Evolutionary conservation across 2,888 invertebrate genomes (phyloP).

Genomic region (Melanotus villosus): DNA sequence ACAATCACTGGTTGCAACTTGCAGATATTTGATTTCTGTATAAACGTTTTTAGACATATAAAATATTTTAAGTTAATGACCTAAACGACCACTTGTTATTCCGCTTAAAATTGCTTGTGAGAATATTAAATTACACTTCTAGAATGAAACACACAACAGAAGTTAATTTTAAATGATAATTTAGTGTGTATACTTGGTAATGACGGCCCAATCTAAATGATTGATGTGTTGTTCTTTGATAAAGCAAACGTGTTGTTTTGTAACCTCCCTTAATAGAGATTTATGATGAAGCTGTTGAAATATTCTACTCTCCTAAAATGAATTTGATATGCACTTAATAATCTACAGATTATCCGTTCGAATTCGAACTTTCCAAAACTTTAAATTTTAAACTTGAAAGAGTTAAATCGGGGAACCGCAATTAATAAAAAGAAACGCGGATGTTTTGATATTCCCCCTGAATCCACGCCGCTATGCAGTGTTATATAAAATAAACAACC

Average conservation of each 20-base stretch:
- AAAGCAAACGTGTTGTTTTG: slow-evolving; percentile 64
- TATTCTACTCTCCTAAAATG: slow-evolving; percentile 17
- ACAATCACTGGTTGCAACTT: too few species aligned
- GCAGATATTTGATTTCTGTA: too few species aligned
- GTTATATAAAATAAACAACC: slow-evolving; percentile 22
- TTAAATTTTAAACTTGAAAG: not conserved
- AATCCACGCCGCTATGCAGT: not conserved
- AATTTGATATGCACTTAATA: slow-evolving; percentile 15
- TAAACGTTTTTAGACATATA: too few species aligned
- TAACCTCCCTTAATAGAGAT: slow-evolving; percentile 65
- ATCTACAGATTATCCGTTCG: not conserved
- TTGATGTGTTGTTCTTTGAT: slow-evolving; percentile 67
- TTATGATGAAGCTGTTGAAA: slow-evolving; percentile 59
- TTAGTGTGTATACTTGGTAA: slow-evolving; percentile 62
- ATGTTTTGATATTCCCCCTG: not conserved
- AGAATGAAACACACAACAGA: slow-evolving; percentile 17
- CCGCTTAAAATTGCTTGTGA: not conserved
- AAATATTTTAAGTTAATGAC: not conserved
- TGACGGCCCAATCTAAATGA: slow-evolving; percentile 68
- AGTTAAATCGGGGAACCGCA: not conserved
- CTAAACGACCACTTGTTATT: not conserved
- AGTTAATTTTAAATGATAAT: slow-evolving; percentile 50
- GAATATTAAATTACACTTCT: slow-evolving; percentile 14
- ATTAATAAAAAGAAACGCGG: not conserved
- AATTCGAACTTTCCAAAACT: not conserved